Conservation (phyloP, 2,888 invertebrate genomes). For the Hydrotaea cyrtoneurina region DNA sequence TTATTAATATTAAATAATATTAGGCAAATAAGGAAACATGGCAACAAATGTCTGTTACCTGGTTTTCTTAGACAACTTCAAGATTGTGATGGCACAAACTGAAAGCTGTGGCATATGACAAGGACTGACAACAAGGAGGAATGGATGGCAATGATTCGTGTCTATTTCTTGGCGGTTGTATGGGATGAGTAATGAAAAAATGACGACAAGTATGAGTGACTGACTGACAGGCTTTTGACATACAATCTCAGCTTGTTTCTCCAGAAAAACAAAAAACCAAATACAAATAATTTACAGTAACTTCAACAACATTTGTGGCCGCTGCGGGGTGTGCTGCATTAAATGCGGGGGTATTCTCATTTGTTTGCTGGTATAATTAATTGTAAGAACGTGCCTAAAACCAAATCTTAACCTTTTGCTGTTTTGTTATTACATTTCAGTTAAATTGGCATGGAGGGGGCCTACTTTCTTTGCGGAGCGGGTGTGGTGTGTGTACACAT, state of each 20-base stretch:
- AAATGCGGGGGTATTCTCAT: too few relatives aligned
- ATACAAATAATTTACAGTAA: neutral
- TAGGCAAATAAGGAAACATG: neutral
- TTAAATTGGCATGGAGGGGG: too few relatives aligned
- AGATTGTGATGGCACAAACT: neutral
- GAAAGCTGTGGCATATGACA: neutral
- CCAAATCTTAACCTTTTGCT: slow-evolving; percentile 18
- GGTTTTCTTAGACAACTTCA: neutral
- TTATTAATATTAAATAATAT: slow-evolving; percentile 5
- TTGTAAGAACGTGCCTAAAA: slow-evolving; percentile 14
- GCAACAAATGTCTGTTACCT: slow-evolving; percentile 26
- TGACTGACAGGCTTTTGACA: slow-evolving; percentile 4
- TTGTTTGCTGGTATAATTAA: neutral
- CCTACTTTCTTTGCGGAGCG: too few relatives aligned
- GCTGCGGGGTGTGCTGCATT: neutral
- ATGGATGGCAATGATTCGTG: neutral
- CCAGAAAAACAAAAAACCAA: neutral
- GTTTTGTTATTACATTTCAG: neutral
- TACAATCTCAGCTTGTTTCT: neutral
- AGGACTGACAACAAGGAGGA: neutral
- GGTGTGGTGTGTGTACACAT: neutral
- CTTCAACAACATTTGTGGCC: neutral
- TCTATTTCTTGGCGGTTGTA: neutral
- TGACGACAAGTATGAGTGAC: neutral
- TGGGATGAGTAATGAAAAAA: slow-evolving; percentile 6